Base-by-base conservation (phyloP, 2,888 invertebrate genomes). In the Troides aeacus region DNA sequence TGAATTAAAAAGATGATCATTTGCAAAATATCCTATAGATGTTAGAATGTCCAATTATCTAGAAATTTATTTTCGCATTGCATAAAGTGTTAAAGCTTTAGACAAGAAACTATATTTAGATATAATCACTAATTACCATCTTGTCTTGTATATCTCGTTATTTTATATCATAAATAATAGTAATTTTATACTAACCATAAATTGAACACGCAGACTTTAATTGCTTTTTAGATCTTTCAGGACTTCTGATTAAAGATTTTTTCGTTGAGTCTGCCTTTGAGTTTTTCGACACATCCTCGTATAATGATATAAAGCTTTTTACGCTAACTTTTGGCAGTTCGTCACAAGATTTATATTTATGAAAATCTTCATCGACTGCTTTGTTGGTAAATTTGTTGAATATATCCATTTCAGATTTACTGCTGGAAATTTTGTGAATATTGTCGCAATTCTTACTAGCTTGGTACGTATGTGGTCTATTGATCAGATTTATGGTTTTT, bases 341-440 rank as follows among this genome's bases (percentile, higher is more conserved):
- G 69, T 91, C 91, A 72, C 81, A 92, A 18, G 92, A 92, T 74
- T 89, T 90, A 73, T 91, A 83, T 81, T 87, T 90, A 64, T 90
- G 88, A 62, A 90, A 79, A 68, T 84, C 82, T 63, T 85, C 84
- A 46, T 85, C 82, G 56, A 75, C 73, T 18, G 76, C 64, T 68
- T 79, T 80, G 65, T 73, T 77, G 66, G 81, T 74, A n/a, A 80
- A 73, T 82, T 89, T 92, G 69, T 81, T 91, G 66, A 92, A 92
- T 75, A 92, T 89, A 70, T 92, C 92, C 91, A 89, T 90, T 82
- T 92, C 92, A 30, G 92, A 92, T 78, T 87, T 92, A 73, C 92
- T 92, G n/a, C 88, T 84, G 17, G 86, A 87, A 63, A 83, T 83
- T 76, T 84, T 88, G 7, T 83, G 79, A n/a, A 78, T 78, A 57